A percentile compares a stretch with the other conserved stretches of the same genome.
These are phyloP conservation scores for Porites lutea DNA, from an alignment of 64 coral and sea anemone species.

Conservation along the genomic window DNA sequence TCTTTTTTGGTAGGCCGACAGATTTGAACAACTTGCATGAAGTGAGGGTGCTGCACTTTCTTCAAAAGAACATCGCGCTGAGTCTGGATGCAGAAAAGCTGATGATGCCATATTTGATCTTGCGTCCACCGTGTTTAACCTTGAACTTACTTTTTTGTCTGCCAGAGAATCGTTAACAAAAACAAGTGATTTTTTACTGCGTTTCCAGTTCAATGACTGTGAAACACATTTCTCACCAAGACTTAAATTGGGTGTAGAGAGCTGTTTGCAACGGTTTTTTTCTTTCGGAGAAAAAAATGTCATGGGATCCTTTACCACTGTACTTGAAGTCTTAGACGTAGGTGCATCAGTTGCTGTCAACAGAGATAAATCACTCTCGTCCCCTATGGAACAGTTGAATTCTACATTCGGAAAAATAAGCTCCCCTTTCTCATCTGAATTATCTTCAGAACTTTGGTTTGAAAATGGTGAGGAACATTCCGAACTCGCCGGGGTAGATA, in stretches of 20 bases:
- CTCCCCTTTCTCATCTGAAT: background rate
- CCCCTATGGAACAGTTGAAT: background rate
- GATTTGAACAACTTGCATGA: background rate
- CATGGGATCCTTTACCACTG: background rate
- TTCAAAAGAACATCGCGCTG: background rate
- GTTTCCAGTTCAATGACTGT: background rate
- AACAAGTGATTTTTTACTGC: background rate
- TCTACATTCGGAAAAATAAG: background rate
- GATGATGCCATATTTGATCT: background rate
- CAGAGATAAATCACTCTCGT: background rate
- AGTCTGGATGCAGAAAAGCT: slow-evolving; percentile 9
- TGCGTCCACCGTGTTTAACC: background rate
- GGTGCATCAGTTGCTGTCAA: background rate
- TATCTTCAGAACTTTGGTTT: background rate
- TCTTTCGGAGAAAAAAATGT: background rate
- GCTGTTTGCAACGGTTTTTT: background rate
- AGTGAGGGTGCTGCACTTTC: background rate
- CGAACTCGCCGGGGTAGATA: slow-evolving; percentile 3
- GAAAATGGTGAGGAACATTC: slow-evolving; percentile 16
- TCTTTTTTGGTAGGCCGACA: background rate
- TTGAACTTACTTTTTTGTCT: background rate
- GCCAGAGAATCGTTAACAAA: background rate
- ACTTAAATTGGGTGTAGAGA: slow-evolving; percentile 10
- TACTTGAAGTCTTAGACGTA: background rate
- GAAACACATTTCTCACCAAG: background rate